Evolutionary conservation across 1,140 invertebrate species (phyloP).

Genomic region (Probaryconus sp.): DNA sequence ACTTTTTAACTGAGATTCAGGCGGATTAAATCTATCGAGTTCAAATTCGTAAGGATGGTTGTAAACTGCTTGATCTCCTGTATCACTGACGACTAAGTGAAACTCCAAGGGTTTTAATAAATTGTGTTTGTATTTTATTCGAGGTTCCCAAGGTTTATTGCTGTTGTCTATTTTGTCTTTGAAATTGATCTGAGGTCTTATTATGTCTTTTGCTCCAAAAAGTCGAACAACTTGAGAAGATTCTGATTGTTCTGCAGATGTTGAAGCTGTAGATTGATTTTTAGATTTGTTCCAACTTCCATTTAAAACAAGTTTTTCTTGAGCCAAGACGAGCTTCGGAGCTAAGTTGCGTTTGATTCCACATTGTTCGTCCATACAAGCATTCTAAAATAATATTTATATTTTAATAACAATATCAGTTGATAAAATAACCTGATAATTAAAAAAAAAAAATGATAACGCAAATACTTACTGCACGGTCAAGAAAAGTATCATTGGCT

Average conservation of each 20-base stretch:
- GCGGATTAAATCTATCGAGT: conserved; percentile 84
- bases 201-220: conserved; percentile 86
- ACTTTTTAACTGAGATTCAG: conserved; percentile 76
- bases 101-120: conserved; percentile 88
- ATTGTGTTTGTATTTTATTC: conserved; percentile 93
- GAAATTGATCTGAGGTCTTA: conserved; percentile 90
- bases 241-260: background rate
- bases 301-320: conserved; percentile 66
- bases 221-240: conserved; percentile 78
- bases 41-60: conserved; percentile 95
- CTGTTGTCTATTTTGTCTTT: conserved; percentile 92
- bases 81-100: conserved; percentile 83
- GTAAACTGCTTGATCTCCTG: conserved; percentile 79
- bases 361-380: conserved; percentile 83
- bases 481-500: conserved; percentile 89
- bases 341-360: conserved; percentile 81
- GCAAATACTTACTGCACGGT: conserved; percentile 83
- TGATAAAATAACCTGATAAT: conserved; percentile 3
- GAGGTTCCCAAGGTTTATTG: conserved; percentile 86
- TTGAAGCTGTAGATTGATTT: conserved; percentile 1
- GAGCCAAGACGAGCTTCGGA: conserved; percentile 70
- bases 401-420: conserved; percentile 1
- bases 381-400: conserved; percentile 69
- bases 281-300: conserved; percentile 81
- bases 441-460: conserved; percentile 1